Evolutionary conservation across 2,113 vertebrate genomes (phyloP).

Genomic region (Oenanthe melanoleuca): DNA sequence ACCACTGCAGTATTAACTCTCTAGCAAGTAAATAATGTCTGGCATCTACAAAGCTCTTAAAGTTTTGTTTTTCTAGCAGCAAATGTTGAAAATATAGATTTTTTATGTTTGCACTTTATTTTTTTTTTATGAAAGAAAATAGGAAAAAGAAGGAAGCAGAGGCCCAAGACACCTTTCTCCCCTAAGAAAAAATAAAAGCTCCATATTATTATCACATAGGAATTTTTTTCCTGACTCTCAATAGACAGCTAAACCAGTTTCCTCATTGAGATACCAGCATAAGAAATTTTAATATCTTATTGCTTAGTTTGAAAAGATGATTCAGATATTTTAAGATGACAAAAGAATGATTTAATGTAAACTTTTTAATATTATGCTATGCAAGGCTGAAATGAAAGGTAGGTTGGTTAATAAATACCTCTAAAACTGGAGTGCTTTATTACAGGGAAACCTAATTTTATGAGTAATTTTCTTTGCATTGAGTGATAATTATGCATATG

Average conservation of each 20-base stretch:
- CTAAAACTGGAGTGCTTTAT: not conserved
- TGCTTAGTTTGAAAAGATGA: not conserved
- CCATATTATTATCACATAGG: not conserved
- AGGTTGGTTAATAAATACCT: not conserved
- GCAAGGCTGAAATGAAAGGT: not conserved
- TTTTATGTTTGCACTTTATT: not conserved
- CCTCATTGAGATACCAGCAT: not conserved
- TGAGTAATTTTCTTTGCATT: not conserved
- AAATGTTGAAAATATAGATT: not conserved
- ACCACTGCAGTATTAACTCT: not conserved
- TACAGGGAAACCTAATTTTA: not conserved
- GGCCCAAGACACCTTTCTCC: not conserved
- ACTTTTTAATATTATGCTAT: not conserved
- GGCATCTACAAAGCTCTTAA: not conserved
- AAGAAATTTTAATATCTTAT: not conserved
- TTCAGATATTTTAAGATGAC: not conserved
- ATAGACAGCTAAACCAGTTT: not conserved
- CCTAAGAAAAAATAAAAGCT: not conserved
- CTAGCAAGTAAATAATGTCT: not conserved
- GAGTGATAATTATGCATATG: not conserved
- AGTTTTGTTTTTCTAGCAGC: not conserved
- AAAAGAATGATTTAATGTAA: not conserved
- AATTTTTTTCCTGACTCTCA: not conserved
- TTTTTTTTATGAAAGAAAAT: not conserved
- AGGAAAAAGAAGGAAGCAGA: not conserved